Percentiles rank a stretch among this genome's conserved stretches.
phyloP scores from a whole-genome alignment of 2,888 invertebrate species.

The Pheosia tremula region DNA sequence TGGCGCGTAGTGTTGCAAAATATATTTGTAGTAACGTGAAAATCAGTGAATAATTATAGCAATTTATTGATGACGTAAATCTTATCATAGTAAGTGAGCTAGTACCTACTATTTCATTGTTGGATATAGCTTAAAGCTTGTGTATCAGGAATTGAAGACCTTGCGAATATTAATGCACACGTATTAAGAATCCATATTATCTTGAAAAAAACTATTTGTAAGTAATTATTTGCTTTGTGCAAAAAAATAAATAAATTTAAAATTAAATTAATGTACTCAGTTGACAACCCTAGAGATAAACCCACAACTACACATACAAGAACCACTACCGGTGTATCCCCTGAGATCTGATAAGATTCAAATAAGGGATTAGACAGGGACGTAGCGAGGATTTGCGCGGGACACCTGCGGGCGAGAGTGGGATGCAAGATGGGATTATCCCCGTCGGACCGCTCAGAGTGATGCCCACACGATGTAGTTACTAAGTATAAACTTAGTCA shows the following conservation, averaged over 20 bases:
- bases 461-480: conserved; percentile 47
- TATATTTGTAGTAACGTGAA: too few species aligned
- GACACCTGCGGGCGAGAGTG: conserved; percentile 59
- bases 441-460: conserved; percentile 72
- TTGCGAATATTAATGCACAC: too few species aligned
- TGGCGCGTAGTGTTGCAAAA: too few species aligned
- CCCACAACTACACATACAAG: conserved; percentile 69
- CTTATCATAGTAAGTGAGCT: too few species aligned
- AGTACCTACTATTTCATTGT: too few species aligned
- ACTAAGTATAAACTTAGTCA: conserved; percentile 46
- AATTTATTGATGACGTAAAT: too few species aligned
- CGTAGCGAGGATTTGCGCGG: conserved; percentile 74
- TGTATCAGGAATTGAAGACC: too few species aligned
- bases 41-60: too few species aligned
- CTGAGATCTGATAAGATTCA: conserved; percentile 85
- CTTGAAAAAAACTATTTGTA: too few species aligned
- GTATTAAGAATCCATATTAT: too few species aligned
- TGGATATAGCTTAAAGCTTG: too few species aligned
- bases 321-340: conserved; percentile 79
- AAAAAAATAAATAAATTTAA: not conserved
- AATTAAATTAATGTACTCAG: not conserved
- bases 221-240: too few species aligned
- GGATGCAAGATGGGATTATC: conserved; percentile 77
- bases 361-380: conserved; percentile 84
- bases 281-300: conserved; percentile 65